Conservation (phyloP, 2,888 invertebrate genomes). For the Stictocephala bisonia region DNA sequence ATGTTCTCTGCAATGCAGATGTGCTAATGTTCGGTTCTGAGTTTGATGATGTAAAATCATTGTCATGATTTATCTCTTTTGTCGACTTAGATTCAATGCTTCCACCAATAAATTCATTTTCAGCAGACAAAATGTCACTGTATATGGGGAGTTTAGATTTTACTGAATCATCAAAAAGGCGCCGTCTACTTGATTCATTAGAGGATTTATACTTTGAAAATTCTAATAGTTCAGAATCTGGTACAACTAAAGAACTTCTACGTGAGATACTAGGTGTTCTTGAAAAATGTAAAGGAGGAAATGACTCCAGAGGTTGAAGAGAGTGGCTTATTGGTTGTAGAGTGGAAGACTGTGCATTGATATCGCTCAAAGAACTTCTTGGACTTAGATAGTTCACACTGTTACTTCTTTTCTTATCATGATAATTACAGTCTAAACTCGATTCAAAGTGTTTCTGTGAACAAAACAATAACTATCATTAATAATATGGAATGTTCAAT, state of each 20-base stretch:
- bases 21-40: no score
- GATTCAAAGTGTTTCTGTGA: conserved; percentile 32
- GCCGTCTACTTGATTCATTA: neutral
- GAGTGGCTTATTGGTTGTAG: neutral
- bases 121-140: no score
- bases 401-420: conserved; percentile 11
- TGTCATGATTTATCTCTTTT: neutral
- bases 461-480: no score
- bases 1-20: no score
- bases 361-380: neutral
- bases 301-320: neutral
- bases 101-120: no score
- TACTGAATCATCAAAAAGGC: neutral
- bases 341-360: neutral
- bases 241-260: conserved; percentile 9
- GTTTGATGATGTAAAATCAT: neutral
- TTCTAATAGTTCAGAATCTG: conserved; percentile 4
- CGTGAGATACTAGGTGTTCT: conserved; percentile 9
- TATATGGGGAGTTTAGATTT: no score
- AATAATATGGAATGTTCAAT: no score
- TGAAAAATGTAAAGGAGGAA: neutral
- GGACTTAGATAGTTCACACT: neutral
- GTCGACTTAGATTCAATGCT: no score
- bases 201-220: neutral
- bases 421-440: conserved; percentile 16